These are phyloP conservation scores for Xanthorhoe designata DNA, from an alignment of 2,888 invertebrate genomes.

Conservation along the genomic window DNA sequence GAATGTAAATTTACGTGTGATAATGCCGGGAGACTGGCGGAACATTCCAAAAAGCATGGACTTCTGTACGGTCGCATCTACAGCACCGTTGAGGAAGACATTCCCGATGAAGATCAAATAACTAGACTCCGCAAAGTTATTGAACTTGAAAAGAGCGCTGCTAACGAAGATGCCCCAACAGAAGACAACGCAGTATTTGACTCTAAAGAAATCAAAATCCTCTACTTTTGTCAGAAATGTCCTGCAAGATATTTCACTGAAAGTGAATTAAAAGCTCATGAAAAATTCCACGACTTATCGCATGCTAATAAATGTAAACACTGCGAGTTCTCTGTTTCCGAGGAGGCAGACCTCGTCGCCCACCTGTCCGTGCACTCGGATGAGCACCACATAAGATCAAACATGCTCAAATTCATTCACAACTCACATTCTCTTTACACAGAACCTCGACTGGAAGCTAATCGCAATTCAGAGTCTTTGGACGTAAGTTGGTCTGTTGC, in stretches of 20 bases:
- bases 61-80: constrained; percentile 90
- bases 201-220: constrained; percentile 67
- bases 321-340: constrained; percentile 91
- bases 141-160: constrained; percentile 67
- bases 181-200: constrained; percentile 58
- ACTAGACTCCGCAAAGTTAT: constrained; percentile 71
- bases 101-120: constrained; percentile 89
- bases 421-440: constrained; percentile 87
- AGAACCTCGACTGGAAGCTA: constrained; percentile 86
- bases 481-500: constrained; percentile 79
- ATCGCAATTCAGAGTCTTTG: constrained; percentile 61
- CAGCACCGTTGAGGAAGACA: constrained; percentile 87
- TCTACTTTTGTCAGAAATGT: constrained; percentile 92
- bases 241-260: constrained; percentile 93
- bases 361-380: constrained; percentile 91
- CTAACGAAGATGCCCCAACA: constrained; percentile 54
- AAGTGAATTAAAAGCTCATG: constrained; percentile 90
- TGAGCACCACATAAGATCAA: constrained; percentile 92
- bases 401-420: constrained; percentile 88
- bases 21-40: constrained; percentile 88
- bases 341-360: constrained; percentile 88
- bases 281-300: constrained; percentile 88
- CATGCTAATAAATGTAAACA: constrained; percentile 89
- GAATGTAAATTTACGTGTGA: constrained; percentile 93
- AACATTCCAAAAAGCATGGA: constrained; percentile 91